phyloP scores from a whole-genome alignment of 1,140 invertebrate species.

The Mactra quadrangularis region DNA sequence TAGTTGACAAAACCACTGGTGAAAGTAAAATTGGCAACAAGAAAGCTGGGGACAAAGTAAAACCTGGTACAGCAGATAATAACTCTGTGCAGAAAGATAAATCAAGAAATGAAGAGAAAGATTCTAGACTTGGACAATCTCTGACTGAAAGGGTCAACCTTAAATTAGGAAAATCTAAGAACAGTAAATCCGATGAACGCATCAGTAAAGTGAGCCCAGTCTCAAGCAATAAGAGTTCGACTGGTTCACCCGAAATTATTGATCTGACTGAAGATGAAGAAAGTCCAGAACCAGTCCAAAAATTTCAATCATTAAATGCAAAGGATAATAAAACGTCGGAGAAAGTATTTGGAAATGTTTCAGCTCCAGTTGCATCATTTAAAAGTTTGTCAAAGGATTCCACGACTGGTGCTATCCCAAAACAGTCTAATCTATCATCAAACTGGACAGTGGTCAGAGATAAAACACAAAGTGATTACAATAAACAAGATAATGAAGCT shows the following conservation, averaged over 20 bases:
- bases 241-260: slow-evolving; percentile 48
- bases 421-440: slow-evolving; percentile 4
- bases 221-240: background rate
- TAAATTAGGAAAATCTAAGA: slow-evolving; percentile 44
- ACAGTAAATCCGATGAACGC: background rate
- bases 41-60: background rate
- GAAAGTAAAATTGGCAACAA: background rate
- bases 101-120: background rate
- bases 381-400: slow-evolving; percentile 15
- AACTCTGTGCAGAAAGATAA: background rate
- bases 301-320: background rate
- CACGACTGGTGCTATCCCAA: slow-evolving; percentile 33
- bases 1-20: background rate
- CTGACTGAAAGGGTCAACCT: slow-evolving; percentile 58
- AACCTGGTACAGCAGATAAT: background rate
- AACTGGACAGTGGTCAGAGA: slow-evolving; percentile 29
- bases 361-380: slow-evolving; percentile 29
- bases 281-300: slow-evolving; percentile 13
- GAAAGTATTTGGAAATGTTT: background rate
- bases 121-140: background rate
- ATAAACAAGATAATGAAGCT: slow-evolving; percentile 32
- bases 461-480: slow-evolving; percentile 1
- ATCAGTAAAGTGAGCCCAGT: background rate
- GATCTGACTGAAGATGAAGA: slow-evolving; percentile 55
- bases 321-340: background rate